Percentiles rank a stretch among this genome's conserved stretches.
These are phyloP conservation scores for Streptopelia turtur DNA, from an alignment of 2,797 vertebrate genomes.

Conservation along the genomic window DNA sequence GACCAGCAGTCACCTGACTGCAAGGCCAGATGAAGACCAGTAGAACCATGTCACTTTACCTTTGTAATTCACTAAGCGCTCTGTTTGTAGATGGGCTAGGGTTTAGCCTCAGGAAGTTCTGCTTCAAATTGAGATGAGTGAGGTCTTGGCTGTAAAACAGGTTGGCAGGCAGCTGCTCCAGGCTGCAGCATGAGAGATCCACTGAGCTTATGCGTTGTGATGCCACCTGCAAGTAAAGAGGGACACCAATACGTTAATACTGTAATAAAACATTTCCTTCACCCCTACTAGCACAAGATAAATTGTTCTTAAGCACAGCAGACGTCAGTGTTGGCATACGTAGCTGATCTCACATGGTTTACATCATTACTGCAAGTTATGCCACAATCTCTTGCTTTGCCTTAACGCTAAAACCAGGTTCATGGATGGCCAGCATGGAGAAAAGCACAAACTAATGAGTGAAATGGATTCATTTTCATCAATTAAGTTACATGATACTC, in stretches of 20 bases:
- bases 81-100: constrained; percentile 78
- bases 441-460: background rate
- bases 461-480: background rate
- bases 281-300: background rate
- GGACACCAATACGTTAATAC: background rate
- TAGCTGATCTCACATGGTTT: background rate
- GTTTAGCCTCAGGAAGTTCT: constrained; percentile 89
- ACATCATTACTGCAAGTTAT: background rate
- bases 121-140: constrained; percentile 98
- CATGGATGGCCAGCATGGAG: background rate
- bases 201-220: constrained; percentile 98
- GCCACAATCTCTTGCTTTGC: background rate
- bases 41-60: constrained; percentile 77
- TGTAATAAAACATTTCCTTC: background rate
- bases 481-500: background rate
- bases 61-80: constrained; percentile 89
- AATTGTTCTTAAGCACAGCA: background rate
- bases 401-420: background rate
- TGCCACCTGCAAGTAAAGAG: constrained; percentile 84
- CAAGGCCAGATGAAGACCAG: background rate
- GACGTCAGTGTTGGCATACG: background rate
- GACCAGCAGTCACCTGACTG: background rate
- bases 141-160: constrained; percentile 98
- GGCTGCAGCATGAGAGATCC: constrained; percentile 95
- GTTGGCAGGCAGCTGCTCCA: constrained; percentile 93